phyloP scores from a whole-genome alignment of 2,113 vertebrate species.

The Ptilorrhoa leucosticta region DNA sequence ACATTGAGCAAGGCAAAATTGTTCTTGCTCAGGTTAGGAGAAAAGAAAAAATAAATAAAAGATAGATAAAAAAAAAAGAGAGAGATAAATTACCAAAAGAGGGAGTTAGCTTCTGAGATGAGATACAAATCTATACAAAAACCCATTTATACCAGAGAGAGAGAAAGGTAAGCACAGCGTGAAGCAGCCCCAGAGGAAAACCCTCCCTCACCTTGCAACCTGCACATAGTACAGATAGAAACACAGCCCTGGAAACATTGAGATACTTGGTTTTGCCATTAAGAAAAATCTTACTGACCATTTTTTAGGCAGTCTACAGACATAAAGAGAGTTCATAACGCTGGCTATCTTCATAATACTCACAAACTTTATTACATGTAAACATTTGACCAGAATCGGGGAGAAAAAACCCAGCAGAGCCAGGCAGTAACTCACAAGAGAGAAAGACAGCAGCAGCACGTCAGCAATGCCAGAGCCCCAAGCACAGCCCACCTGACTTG shows the following conservation, averaged over 20 bases:
- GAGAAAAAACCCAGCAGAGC: neutral
- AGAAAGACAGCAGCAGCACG: accelerated
- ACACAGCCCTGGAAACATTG: neutral
- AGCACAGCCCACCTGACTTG: neutral
- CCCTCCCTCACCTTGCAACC: neutral
- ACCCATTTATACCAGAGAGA: neutral
- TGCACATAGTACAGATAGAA: neutral
- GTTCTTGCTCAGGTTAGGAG: neutral
- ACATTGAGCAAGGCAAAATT: neutral
- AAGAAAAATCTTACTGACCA: neutral
- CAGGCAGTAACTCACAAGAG: neutral
- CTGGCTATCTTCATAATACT: neutral
- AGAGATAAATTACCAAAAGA: neutral
- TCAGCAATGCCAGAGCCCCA: neutral
- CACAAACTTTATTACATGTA: neutral
- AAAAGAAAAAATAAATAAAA: neutral
- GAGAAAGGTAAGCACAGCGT: neutral
- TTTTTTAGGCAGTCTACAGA: neutral
- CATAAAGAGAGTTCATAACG: neutral
- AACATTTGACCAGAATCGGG: neutral
- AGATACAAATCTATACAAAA: neutral
- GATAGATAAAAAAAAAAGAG: too few relatives aligned
- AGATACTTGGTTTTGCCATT: neutral
- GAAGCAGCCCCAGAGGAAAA: neutral
- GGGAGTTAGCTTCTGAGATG: neutral